Conservation (phyloP, 2,797 vertebrate species). For the Phaenicophaeus curvirostris region DNA sequence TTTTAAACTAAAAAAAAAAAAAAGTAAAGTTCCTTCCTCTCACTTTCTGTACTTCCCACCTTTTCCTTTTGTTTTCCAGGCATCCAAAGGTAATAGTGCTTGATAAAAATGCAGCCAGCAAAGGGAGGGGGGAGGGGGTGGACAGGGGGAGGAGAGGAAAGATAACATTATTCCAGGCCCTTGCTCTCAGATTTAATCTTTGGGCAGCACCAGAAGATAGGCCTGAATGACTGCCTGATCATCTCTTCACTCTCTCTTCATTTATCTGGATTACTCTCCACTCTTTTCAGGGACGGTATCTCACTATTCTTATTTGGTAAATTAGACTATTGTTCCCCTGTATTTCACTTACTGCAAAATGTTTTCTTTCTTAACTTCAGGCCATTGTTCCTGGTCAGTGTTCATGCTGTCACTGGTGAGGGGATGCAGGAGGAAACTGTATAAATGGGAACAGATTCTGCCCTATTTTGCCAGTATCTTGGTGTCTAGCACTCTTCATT, state of each 20-base stretch:
- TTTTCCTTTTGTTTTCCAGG: neutral
- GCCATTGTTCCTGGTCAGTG: neutral
- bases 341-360: neutral
- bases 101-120: neutral
- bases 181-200: constrained; percentile 48
- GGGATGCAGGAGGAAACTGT: neutral
- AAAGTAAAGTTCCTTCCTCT: neutral
- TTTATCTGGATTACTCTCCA: constrained; percentile 14
- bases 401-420: neutral
- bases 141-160: neutral
- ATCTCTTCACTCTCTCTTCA: constrained; percentile 56
- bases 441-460: neutral
- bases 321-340: neutral
- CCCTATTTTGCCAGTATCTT: neutral
- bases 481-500: neutral
- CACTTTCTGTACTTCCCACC: constrained; percentile 26
- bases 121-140: too few relatives aligned
- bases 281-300: neutral
- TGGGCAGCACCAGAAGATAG: constrained; percentile 5
- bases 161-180: constrained; percentile 43
- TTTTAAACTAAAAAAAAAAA: neutral
- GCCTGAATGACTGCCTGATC: constrained; percentile 7
- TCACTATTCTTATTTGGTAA: neutral
- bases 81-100: neutral
- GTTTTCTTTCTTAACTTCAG: constrained; percentile 2